Percentiles rank a stretch among this genome's conserved stretches.
Conservation (phyloP, 1,140 invertebrate genomes). For the Halyomorpha halys region DNA sequence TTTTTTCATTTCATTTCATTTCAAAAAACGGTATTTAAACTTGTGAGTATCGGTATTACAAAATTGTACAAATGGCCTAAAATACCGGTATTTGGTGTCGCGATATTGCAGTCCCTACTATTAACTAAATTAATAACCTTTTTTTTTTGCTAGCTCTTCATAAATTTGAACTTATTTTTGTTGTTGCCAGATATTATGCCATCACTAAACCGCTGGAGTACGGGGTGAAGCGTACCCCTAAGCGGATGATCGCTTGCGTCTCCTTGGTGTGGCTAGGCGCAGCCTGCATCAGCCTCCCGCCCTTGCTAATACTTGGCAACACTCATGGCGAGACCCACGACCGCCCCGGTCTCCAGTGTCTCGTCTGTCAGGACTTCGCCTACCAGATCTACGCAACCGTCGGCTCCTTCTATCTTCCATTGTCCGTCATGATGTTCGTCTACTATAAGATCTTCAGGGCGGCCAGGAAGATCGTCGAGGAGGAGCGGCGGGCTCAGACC, state of each 20-base stretch:
- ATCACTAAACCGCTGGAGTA: constrained; percentile 86
- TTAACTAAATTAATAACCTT: too few relatives aligned
- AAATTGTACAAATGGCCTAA: too few relatives aligned
- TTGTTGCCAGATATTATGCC: constrained; percentile 57
- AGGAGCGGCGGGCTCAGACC: constrained; percentile 73
- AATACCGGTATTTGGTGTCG: too few relatives aligned
- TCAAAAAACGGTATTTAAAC: too few relatives aligned
- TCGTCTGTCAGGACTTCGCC: constrained; percentile 74
- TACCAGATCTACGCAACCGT: constrained; percentile 79
- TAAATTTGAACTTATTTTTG: too few relatives aligned
- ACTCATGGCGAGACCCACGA: constrained; percentile 51
- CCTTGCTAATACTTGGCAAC: constrained; percentile 78
- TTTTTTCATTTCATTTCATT: too few relatives aligned
- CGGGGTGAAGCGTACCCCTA: constrained; percentile 73
- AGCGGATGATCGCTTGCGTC: constrained; percentile 73
- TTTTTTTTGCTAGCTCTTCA: too few relatives aligned
- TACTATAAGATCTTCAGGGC: constrained; percentile 86
- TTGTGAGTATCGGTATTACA: too few relatives aligned
- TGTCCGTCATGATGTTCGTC: constrained; percentile 80
- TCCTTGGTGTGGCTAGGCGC: constrained; percentile 81
- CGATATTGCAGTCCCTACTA: too few relatives aligned
- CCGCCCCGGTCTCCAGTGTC: constrained; percentile 53
- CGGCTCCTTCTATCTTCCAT: constrained; percentile 80
- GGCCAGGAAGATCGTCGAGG: constrained; percentile 69
- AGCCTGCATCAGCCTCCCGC: constrained; percentile 78